phyloP scores from a whole-genome alignment of 2,113 vertebrate genomes.

The Hucho hucho region DNA sequence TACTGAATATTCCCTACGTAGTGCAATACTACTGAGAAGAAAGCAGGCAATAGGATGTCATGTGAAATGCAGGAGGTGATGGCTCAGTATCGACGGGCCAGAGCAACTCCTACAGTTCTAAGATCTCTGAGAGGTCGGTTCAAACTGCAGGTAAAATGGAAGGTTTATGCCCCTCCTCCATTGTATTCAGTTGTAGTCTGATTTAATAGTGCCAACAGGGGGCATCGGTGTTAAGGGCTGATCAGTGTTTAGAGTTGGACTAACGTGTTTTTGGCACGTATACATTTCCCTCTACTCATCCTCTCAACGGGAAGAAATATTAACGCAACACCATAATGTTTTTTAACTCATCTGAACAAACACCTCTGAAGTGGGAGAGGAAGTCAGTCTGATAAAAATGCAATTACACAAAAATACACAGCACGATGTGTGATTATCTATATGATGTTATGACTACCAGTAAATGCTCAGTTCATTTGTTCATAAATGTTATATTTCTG shows the following conservation, averaged over 20 bases:
- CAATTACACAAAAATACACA: no score
- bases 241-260: background rate
- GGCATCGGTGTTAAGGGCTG: background rate
- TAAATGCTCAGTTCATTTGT: background rate
- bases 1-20: no score
- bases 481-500: background rate
- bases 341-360: background rate
- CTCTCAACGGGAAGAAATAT: background rate
- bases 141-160: background rate
- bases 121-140: background rate
- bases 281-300: background rate
- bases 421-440: no score
- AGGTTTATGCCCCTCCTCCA: background rate
- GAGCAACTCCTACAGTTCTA: background rate
- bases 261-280: background rate
- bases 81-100: background rate
- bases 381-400: background rate
- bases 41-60: no score
- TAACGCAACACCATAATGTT: background rate
- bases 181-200: background rate
- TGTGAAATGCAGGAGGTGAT: background rate
- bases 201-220: background rate
- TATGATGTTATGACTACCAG: background rate
- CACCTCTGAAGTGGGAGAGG: background rate
- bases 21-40: no score